Conservation (phyloP, 1,140 invertebrate genomes). For the Neotoxoptera formosana region DNA sequence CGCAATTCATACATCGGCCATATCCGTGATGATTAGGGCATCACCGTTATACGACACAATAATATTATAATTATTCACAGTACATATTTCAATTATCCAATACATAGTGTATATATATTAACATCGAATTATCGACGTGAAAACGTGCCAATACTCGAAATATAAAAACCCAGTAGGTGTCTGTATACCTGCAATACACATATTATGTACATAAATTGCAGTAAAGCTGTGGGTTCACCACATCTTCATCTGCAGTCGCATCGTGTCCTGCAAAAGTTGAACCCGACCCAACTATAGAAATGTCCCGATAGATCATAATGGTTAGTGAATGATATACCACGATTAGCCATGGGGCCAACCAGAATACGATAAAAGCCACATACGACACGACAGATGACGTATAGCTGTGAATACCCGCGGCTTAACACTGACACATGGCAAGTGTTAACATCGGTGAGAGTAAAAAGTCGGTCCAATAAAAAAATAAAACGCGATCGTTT, state of each 20-base stretch:
- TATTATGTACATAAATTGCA: background rate
- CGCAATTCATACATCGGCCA: no score
- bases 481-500: background rate
- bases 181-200: background rate
- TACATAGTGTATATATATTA: no score
- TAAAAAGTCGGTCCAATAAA: background rate
- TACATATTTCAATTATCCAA: no score
- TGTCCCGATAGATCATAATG: background rate
- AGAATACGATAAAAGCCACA: background rate
- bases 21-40: no score
- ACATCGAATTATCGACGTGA: no score
- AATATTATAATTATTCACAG: no score
- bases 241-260: background rate
- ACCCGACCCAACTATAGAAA: background rate
- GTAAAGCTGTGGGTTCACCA: background rate
- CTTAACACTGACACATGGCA: background rate
- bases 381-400: background rate
- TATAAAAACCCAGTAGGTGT: background rate
- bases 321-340: background rate
- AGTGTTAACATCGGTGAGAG: background rate
- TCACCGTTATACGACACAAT: no score
- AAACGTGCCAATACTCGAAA: background rate
- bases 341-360: no score
- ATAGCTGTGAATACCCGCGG: no score
- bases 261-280: background rate